Conservation (phyloP, 2,888 invertebrate species). For the Thelaira solivaga region DNA sequence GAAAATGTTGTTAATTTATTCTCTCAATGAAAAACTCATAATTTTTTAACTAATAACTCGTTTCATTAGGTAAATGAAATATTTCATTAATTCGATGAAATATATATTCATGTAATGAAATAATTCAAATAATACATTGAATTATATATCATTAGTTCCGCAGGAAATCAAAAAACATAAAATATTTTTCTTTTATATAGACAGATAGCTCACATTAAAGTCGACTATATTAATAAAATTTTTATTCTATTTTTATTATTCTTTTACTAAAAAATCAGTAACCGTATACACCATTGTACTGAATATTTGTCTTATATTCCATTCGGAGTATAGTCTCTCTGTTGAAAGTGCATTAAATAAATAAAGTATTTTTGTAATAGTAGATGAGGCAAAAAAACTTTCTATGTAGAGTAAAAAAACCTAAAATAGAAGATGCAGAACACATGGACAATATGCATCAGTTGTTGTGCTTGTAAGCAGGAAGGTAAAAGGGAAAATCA, state of each 20-base stretch:
- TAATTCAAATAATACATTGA: too few relatives aligned
- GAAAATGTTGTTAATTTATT: too few relatives aligned
- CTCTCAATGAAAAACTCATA: too few relatives aligned
- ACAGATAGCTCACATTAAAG: neutral
- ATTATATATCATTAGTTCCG: too few relatives aligned
- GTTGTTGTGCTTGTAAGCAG: neutral
- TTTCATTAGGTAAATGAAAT: too few relatives aligned
- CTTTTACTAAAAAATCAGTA: conserved; percentile 38
- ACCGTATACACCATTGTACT: conserved; percentile 29
- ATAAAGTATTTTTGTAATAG: conserved; percentile 44
- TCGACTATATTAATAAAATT: neutral
- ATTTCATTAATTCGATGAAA: too few relatives aligned
- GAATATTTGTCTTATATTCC: conserved; percentile 29
- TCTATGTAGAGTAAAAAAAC: neutral
- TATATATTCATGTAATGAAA: too few relatives aligned
- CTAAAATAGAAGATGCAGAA: conserved; percentile 30
- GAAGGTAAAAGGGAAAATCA: neutral
- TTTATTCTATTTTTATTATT: conserved; percentile 7
- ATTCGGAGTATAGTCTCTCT: conserved; percentile 39
- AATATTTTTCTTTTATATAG: too few relatives aligned
- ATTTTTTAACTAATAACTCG: too few relatives aligned
- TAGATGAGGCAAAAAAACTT: conserved; percentile 10
- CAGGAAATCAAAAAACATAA: too few relatives aligned
- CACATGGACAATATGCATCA: conserved; percentile 44
- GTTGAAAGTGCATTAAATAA: conserved; percentile 61